Evolutionary conservation across 2,888 invertebrate genomes (phyloP).

Genomic region (Atherix ibis): DNA sequence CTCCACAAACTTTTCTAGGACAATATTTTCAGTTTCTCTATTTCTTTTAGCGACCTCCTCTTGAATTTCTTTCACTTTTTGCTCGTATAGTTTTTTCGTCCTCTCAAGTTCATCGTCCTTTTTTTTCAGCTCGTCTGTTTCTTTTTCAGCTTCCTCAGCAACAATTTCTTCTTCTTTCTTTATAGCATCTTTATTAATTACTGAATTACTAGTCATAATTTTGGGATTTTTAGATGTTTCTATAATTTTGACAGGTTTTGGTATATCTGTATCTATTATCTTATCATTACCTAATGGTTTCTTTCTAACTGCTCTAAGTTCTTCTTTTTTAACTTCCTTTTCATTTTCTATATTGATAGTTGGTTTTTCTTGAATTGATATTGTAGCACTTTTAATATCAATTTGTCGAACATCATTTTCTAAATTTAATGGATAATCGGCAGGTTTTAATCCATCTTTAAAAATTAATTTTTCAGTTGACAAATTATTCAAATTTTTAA

Average conservation of each 20-base stretch:
- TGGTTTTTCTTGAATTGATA: not conserved
- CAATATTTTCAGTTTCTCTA: conserved; percentile 23
- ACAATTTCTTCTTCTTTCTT: conserved; percentile 34
- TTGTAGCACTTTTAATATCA: not conserved
- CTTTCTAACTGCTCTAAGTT: not conserved
- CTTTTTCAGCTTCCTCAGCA: conserved; percentile 22
- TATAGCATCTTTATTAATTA: conserved; percentile 30
- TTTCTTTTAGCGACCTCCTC: conserved; percentile 31
- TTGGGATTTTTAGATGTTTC: conserved; percentile 6
- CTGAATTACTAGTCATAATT: conserved; percentile 13
- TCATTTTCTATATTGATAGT: not conserved
- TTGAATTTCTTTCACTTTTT: conserved; percentile 32
- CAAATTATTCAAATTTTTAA: no score
- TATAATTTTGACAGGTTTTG: not conserved
- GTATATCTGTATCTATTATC: not conserved
- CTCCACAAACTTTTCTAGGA: conserved; percentile 22
- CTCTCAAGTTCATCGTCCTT: conserved; percentile 24
- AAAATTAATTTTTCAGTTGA: not conserved
- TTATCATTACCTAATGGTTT: not conserved
- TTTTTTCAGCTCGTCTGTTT: conserved; percentile 22
- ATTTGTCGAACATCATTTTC: not conserved
- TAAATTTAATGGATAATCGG: not conserved
- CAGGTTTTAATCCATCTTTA: not conserved
- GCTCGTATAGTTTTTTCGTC: conserved; percentile 25
- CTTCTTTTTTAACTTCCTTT: not conserved